Base-by-base conservation (phyloP, 2,797 vertebrate genomes). In the Lateolabrax maculatus region DNA sequence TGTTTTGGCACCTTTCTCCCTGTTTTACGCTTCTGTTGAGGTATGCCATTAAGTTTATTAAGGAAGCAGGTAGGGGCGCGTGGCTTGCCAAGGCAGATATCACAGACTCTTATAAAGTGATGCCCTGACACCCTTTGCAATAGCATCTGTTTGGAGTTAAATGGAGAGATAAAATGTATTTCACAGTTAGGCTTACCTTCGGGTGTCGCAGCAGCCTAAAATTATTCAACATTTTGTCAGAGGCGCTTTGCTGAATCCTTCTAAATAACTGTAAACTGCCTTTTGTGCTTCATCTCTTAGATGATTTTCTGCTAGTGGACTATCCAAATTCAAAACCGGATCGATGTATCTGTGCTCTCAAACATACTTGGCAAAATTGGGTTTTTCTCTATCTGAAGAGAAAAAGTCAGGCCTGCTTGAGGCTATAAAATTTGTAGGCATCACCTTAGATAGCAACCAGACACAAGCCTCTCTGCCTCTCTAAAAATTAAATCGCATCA, bases 111-210 rank as follows among this genome's bases (percentile, higher is more conserved):
- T 57, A 57, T 23, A 61, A 73, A 53, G n/a, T 19, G 3, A 60
- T 39, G 56, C 69, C 69, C 19, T 21, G 56, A 9, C 52, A 36
- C 11, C 23, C n/a, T 5, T 63, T 6, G 1, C 75, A 70, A 9
- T 70, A 48, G 36, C 75, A 51, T 27, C 48, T 63, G 27, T 56
- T 77, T n/a, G 48, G 48, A 3, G n/a, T 36, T 25, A 77, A 68
- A 51, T 68, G 56, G 27, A 43, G 27, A 41, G 18, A 68, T 1
- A 29, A 63, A 62, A 25, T 55, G 6, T 70, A 60, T 29, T 75
- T 75, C n/a, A 21, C 41, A 15, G 52, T 75, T 19, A 39, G 76
- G 19, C 41, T 78, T 11, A 55, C 51, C 3, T 71, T 71, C 2
- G 6, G 41, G 9, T 63, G 51, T 27, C 3, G 15, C 8, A 71